These are phyloP conservation scores for Drosophila dunni DNA, from an alignment of 1,140 invertebrate genomes.

Conservation along the genomic window DNA sequence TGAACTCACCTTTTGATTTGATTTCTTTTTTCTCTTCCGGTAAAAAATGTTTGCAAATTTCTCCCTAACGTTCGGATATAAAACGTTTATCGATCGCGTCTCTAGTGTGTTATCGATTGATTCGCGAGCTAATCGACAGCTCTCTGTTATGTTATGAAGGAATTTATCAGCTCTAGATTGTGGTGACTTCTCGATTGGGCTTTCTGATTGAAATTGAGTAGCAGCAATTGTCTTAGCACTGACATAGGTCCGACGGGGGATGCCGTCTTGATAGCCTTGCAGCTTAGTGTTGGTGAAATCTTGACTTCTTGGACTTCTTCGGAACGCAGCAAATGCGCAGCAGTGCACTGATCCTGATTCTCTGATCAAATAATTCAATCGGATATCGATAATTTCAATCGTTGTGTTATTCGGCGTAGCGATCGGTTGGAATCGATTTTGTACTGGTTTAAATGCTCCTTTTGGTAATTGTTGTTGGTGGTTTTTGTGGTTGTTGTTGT, in stretches of 20 bases:
- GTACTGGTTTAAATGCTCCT: constrained; percentile 10
- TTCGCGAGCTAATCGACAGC: constrained; percentile 34
- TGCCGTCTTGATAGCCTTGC: constrained; percentile 76
- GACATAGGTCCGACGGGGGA: constrained; percentile 78
- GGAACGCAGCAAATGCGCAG: constrained; percentile 7
- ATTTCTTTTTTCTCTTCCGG: constrained; percentile 83
- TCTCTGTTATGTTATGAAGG: constrained; percentile 80
- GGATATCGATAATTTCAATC: constrained; percentile 24
- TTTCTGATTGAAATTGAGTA: constrained; percentile 80
- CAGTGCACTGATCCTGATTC: background rate
- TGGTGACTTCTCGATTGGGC: constrained; percentile 66
- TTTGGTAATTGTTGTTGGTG: constrained; percentile 16
- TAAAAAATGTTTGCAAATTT: constrained; percentile 82
- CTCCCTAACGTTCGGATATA: constrained; percentile 58
- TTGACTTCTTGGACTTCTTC: constrained; percentile 52
- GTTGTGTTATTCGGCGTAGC: constrained; percentile 46
- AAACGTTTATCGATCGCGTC: constrained; percentile 36
- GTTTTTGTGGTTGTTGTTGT: constrained; percentile 32
- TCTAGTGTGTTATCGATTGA: constrained; percentile 15
- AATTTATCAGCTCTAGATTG: constrained; percentile 82
- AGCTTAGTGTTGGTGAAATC: constrained; percentile 73
- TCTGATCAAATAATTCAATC: background rate
- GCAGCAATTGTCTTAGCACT: constrained; percentile 75
- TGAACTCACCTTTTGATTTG: constrained; percentile 75
- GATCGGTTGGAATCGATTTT: constrained; percentile 6